Evolutionary conservation across 2,113 vertebrate species (phyloP).

Genomic region (Anhinga anhinga): DNA sequence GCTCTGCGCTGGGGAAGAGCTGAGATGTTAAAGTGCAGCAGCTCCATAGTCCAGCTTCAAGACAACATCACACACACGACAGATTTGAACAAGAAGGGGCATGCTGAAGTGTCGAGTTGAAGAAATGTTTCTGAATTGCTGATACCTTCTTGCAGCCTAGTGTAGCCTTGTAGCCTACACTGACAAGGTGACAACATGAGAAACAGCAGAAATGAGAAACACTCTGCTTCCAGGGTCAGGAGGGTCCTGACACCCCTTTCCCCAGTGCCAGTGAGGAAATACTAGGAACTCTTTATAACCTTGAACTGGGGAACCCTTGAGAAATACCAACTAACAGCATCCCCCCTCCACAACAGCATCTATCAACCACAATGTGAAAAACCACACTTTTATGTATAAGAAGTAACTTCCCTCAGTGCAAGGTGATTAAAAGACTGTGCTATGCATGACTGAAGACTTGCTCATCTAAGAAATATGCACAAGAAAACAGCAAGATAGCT

Average conservation of each 20-base stretch:
- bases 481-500: neutral
- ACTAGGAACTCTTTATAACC: neutral
- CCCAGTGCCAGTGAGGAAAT: neutral
- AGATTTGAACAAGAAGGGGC: neutral
- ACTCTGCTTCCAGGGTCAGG: neutral
- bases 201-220: neutral
- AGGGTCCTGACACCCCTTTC: neutral
- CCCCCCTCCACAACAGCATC: neutral
- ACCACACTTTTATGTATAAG: neutral
- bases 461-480: neutral
- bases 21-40: neutral
- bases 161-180: neutral
- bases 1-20: neutral
- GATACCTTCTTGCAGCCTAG: neutral
- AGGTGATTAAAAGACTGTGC: neutral
- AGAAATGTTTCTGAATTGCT: neutral
- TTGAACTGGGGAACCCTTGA: neutral
- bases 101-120: neutral
- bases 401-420: neutral
- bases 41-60: neutral
- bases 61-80: accelerated
- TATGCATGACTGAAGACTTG: neutral
- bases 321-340: neutral
- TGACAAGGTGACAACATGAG: neutral
- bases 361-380: neutral